Percentiles rank a stretch among this genome's conserved stretches.
Evolutionary conservation across 2,113 vertebrate genomes (phyloP).

Genomic region (Gallinago undulata): DNA sequence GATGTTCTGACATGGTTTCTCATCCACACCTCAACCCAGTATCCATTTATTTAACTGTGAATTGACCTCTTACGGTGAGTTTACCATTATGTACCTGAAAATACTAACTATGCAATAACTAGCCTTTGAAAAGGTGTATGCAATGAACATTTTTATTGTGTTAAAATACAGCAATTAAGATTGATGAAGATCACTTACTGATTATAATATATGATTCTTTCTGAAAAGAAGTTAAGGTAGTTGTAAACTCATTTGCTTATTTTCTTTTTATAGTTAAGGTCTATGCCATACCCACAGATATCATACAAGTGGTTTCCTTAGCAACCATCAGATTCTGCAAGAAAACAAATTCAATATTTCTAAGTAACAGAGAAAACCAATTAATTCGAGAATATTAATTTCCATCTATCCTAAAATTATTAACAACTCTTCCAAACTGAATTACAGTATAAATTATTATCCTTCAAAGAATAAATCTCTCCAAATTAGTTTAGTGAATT

Average conservation of each 20-base stretch:
- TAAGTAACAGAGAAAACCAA: constrained; percentile 31
- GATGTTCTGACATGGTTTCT: background rate
- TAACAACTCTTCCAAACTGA: constrained; percentile 2
- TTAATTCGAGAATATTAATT: constrained; percentile 50
- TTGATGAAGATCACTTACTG: background rate
- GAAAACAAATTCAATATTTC: constrained; percentile 52
- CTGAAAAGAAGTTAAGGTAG: background rate
- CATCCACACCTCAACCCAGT: background rate
- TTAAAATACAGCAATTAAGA: background rate
- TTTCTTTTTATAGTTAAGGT: constrained; percentile 45
- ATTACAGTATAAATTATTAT: background rate
- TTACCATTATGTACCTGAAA: background rate
- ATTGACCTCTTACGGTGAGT: background rate
- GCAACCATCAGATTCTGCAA: constrained; percentile 40
- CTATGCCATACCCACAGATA: constrained; percentile 32
- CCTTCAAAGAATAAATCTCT: background rate
- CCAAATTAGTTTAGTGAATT: background rate
- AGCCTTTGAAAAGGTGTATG: background rate
- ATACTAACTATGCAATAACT: background rate
- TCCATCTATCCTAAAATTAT: constrained; percentile 46
- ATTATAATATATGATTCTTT: constrained; percentile 2
- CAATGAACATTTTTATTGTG: background rate
- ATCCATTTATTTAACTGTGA: background rate
- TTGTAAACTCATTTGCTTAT: constrained; percentile 29
- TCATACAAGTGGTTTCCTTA: constrained; percentile 55